These are phyloP conservation scores for Lagodon rhomboides DNA, from an alignment of 2,797 vertebrate species.

Conservation along the genomic window DNA sequence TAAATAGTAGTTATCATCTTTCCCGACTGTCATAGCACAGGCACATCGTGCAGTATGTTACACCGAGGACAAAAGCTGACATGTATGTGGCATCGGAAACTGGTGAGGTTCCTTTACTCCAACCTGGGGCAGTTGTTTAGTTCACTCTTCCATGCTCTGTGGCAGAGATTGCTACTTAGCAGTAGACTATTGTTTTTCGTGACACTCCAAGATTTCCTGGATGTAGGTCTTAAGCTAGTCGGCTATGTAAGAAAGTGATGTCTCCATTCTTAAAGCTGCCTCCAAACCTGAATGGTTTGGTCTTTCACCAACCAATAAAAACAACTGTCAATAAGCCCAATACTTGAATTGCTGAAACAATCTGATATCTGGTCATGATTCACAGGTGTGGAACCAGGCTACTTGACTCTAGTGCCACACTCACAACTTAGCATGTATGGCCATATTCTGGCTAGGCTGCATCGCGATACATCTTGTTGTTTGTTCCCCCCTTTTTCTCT, in stretches of 20 bases:
- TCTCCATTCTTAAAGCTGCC: neutral
- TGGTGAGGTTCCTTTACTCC: neutral
- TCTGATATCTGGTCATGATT: too few species aligned
- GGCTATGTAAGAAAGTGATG: too few species aligned
- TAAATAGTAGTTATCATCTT: conserved; percentile 11
- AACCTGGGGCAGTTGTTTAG: neutral
- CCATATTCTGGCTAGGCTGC: neutral
- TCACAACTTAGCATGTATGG: too few species aligned
- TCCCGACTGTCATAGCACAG: conserved; percentile 22
- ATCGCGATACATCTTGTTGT: neutral
- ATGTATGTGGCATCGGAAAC: neutral
- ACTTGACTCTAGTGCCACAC: neutral
- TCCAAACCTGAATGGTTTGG: neutral
- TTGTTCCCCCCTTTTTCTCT: too few species aligned
- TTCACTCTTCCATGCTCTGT: too few species aligned
- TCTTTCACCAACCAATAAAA: neutral
- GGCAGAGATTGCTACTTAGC: neutral
- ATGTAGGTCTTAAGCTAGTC: neutral
- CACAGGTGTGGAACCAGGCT: neutral
- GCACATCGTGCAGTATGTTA: conserved; percentile 4
- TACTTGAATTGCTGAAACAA: too few species aligned
- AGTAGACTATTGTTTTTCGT: neutral
- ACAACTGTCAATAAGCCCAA: neutral
- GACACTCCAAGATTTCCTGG: neutral
- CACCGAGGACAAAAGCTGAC: neutral